Evolutionary conservation across 2,797 vertebrate species (phyloP).

Genomic region (Prionace glauca): DNA sequence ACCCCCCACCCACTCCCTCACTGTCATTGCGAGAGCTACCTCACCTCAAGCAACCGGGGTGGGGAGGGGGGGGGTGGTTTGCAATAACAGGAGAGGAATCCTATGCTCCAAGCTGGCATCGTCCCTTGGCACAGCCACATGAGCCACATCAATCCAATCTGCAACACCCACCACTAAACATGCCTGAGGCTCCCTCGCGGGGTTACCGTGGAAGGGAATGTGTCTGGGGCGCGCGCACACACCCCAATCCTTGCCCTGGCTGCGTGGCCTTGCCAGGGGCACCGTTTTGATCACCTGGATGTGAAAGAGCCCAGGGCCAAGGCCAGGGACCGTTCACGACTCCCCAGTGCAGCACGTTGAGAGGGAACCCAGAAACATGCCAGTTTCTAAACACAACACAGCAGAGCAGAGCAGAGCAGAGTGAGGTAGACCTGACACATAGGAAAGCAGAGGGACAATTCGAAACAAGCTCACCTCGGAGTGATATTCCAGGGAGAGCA

Average conservation of each 20-base stretch:
- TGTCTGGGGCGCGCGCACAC: background rate
- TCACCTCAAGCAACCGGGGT: background rate
- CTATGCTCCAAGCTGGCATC: background rate
- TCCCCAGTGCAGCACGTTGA: background rate
- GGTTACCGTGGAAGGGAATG: background rate
- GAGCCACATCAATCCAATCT: background rate
- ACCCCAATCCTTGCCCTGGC: background rate
- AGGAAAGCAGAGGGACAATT: background rate
- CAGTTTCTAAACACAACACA: background rate
- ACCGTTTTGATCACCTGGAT: background rate
- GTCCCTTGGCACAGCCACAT: background rate
- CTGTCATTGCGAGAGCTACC: background rate
- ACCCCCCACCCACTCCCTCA: background rate
- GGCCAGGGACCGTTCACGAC: background rate
- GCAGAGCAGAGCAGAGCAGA: too few relatives aligned
- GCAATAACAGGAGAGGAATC: too few relatives aligned
- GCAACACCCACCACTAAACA: background rate
- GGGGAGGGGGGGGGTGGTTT: background rate
- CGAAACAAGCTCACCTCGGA: background rate
- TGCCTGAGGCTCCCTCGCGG: background rate
- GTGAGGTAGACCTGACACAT: background rate
- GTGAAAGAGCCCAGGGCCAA: background rate
- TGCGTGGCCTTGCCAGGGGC: background rate
- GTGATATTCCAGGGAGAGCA: background rate
- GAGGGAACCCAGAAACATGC: background rate